A percentile compares a stretch with the other conserved stretches of the same genome.
phyloP scores from a whole-genome alignment of 2,888 invertebrate species.

The Platycnemis pennipes region DNA sequence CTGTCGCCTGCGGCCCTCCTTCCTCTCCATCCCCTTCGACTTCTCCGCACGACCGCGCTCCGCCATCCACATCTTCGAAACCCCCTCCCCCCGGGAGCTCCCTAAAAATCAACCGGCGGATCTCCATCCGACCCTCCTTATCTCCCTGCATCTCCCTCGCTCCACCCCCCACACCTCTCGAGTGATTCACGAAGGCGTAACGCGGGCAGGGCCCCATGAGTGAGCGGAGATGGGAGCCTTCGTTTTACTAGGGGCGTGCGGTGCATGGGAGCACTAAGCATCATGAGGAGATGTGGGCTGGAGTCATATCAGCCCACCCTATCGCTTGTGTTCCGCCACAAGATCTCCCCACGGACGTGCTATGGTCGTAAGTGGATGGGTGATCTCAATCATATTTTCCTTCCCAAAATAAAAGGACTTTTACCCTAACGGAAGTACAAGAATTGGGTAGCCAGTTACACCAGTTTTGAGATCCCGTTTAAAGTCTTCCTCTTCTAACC shows the following conservation, averaged over 20 bases:
- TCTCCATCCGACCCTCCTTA: neutral
- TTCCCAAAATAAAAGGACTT: neutral
- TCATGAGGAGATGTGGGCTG: slow-evolving; percentile 1
- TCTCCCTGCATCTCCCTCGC: neutral
- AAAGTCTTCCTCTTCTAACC: too few relatives aligned
- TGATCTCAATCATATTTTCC: neutral
- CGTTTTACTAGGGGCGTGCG: neutral
- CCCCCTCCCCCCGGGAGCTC: neutral
- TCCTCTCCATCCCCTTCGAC: neutral
- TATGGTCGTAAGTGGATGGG: neutral
- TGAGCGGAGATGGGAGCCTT: neutral
- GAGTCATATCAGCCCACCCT: neutral
- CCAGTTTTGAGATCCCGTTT: too few relatives aligned
- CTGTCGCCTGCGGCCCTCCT: slow-evolving; percentile 40
- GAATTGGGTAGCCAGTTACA: neutral
- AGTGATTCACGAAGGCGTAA: slow-evolving; percentile 59
- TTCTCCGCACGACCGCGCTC: neutral
- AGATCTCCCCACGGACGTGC: neutral
- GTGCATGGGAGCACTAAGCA: neutral
- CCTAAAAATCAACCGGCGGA: slow-evolving; percentile 42
- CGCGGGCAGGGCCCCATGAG: neutral
- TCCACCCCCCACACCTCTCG: neutral
- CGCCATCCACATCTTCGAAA: neutral
- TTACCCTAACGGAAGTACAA: neutral
- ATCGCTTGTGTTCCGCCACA: neutral